Evolutionary conservation across 2,797 vertebrate species (phyloP).

Genomic region (Smutsia gigantea): DNA sequence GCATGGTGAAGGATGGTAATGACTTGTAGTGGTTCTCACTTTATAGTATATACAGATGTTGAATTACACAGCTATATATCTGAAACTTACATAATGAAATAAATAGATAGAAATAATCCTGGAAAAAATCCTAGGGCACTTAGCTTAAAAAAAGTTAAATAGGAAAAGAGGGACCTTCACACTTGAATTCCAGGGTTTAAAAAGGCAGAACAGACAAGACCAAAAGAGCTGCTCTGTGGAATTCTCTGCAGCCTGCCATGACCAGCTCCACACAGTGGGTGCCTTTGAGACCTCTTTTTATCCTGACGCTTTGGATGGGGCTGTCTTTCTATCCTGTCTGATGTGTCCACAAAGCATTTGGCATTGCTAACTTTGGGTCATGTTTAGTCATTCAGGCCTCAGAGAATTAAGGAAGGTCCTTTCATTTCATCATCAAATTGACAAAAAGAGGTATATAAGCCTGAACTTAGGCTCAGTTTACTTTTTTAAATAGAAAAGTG

Average conservation of each 20-base stretch:
- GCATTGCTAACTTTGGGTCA: not conserved
- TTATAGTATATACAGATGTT: not conserved
- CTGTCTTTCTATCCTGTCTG: not conserved
- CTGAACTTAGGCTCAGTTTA: not conserved
- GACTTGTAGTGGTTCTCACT: not conserved
- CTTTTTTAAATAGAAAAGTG: not conserved
- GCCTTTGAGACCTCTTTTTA: rapidly evolving
- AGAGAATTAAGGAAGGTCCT: not conserved
- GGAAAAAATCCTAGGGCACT: too few relatives aligned
- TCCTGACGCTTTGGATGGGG: not conserved
- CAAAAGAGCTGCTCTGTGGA: not conserved
- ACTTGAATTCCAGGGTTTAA: not conserved
- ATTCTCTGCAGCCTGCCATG: not conserved
- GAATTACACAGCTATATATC: not conserved
- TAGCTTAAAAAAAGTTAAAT: too few relatives aligned
- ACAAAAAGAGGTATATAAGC: not conserved
- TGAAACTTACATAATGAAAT: not conserved
- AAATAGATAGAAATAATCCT: not conserved
- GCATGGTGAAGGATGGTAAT: not conserved
- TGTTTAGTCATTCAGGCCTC: not conserved
- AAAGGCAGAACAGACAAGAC: not conserved
- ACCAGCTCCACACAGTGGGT: not conserved
- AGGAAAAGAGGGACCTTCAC: too few relatives aligned
- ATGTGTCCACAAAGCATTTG: not conserved
- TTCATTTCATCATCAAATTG: not conserved